Evolutionary conservation across 2,888 invertebrate genomes (phyloP), one percentile per base, ranked within the genome.

Genomic region (Brachypterus glaber): DNA sequence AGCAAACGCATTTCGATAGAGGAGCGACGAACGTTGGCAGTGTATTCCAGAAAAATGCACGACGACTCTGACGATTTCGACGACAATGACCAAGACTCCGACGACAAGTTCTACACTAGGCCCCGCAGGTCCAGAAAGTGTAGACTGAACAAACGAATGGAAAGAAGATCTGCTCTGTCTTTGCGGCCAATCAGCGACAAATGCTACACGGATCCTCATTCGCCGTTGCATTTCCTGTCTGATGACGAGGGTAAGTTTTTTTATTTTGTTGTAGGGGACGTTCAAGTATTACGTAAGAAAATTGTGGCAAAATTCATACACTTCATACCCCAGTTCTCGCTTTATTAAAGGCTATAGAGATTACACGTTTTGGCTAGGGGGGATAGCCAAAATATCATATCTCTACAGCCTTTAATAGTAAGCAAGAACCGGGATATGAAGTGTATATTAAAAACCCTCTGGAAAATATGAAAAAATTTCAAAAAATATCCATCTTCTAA

Each of bases 141-240:
- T 17, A 54, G 2, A 40, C 17, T n/a, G 4, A 18, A 5, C n/a
- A 42, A 44, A 24, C 47, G 55, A 33, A 53, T 59, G 25, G 56
- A 62, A 43, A 49, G 62, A 42, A 52, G 63, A 11, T 60, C 61
- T 3, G 64, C 62, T 3, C 43, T 63, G 17, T 65, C 64, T 4
- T 49, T 66, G 17, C 52, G 66, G 17, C 66, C 66, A n/a, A 57
- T 67, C 17, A 60, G 60, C 34, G 55, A 60, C 30, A 53, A 57
- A 47, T 60, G 59, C 21, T 67, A 66, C 44, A 62, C 59, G 8
- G 66, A 66, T 47, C 50, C 57, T 16, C 54, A 57, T 42, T 62
- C 63, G 3, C 57, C 62, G 12, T 46, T 54, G 18, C 58, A 57
- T 18, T 62, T 61, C 40, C 61, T 61, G 43, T 55, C 59, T 11